phyloP scores from a whole-genome alignment of 2,888 invertebrate genomes.

The Seladonia tumulorum region DNA sequence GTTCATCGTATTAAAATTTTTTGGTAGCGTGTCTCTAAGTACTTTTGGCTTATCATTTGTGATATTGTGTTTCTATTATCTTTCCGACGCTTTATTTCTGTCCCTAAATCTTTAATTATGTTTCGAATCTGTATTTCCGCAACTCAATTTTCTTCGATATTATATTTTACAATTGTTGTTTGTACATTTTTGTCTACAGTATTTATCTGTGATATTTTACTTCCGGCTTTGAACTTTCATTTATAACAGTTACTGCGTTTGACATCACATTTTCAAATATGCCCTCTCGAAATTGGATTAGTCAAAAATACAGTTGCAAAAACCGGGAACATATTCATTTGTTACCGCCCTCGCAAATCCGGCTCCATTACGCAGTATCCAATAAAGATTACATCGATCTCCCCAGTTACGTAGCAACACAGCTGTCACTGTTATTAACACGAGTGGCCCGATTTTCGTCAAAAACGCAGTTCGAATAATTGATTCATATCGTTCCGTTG shows the following conservation, averaged over 20 bases:
- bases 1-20: too few relatives aligned
- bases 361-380: not conserved
- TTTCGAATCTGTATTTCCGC: not conserved
- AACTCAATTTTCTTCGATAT: not conserved
- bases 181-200: not conserved
- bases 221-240: not conserved
- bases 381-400: not conserved
- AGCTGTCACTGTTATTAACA: slow-evolving; percentile 1
- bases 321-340: not conserved
- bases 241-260: not conserved
- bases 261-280: not conserved
- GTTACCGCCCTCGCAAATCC: not conserved
- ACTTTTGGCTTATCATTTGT: too few relatives aligned
- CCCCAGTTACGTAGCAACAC: not conserved
- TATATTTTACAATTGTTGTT: not conserved
- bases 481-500: not conserved
- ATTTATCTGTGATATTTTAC: not conserved
- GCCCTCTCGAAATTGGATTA: not conserved
- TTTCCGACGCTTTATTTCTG: too few relatives aligned
- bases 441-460: not conserved
- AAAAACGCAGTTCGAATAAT: not conserved
- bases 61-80: too few relatives aligned
- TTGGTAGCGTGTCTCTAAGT: too few relatives aligned
- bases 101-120: too few relatives aligned
- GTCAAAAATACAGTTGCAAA: not conserved